These are phyloP conservation scores for Sapayoa aenigma DNA, from an alignment of 2,113 vertebrate species.

Conservation along the genomic window DNA sequence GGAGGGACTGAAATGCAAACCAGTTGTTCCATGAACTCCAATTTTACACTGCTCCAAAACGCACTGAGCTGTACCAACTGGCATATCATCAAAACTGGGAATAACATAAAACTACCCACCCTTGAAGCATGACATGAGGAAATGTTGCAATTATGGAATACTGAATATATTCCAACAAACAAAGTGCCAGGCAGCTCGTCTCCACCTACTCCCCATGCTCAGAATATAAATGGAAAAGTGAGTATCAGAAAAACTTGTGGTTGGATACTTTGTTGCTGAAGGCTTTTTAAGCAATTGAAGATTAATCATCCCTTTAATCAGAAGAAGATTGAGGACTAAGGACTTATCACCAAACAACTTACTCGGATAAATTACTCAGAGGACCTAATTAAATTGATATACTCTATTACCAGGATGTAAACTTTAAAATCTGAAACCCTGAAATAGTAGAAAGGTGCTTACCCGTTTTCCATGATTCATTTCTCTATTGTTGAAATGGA, in stretches of 20 bases:
- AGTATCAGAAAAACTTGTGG: neutral
- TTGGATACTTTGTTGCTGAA: neutral
- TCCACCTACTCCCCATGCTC: slow-evolving; percentile 17
- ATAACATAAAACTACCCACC: slow-evolving; percentile 34
- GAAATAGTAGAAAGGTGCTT: slow-evolving; percentile 47
- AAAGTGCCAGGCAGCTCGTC: slow-evolving; percentile 17
- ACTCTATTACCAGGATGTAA: slow-evolving; percentile 34
- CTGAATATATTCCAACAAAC: slow-evolving; percentile 27
- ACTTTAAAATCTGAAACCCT: slow-evolving; percentile 44
- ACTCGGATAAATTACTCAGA: slow-evolving; percentile 63
- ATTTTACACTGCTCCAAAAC: neutral
- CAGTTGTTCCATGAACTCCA: slow-evolving; percentile 6
- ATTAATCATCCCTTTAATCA: slow-evolving; percentile 63
- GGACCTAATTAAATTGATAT: slow-evolving; percentile 64
- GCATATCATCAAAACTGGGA: slow-evolving; percentile 21
- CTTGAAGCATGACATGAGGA: slow-evolving; percentile 42
- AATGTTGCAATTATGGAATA: slow-evolving; percentile 49
- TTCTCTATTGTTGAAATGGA: slow-evolving; percentile 19
- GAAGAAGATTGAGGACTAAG: slow-evolving; percentile 60
- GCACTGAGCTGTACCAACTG: slow-evolving; percentile 14
- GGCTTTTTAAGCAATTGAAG: slow-evolving; percentile 33
- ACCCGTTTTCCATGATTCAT: slow-evolving; percentile 28
- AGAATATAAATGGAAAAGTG: slow-evolving; percentile 34
- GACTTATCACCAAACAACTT: slow-evolving; percentile 53
- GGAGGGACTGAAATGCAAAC: slow-evolving; percentile 5